Base-by-base conservation (phyloP, 2,797 vertebrate genomes). In the Okamejei kenojei region DNA sequence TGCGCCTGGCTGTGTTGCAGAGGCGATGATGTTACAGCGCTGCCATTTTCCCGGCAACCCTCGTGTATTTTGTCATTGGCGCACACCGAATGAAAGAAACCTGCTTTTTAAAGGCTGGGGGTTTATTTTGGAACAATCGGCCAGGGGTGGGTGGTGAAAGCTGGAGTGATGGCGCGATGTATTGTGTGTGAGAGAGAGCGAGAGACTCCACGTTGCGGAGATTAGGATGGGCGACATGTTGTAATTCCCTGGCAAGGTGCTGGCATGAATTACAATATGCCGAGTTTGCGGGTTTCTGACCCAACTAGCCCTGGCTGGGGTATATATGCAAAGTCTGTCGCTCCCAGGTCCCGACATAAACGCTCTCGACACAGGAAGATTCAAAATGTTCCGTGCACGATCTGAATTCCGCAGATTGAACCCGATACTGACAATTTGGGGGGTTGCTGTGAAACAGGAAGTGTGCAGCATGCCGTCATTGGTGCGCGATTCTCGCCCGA, bases 141-240 rank as follows among this genome's bases (percentile, higher is more conserved):
- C 45, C 45, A 3, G 45, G 45, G 45, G 45, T 45, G 45, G 45
- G 45, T 45, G 45, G 4, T 68, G 13, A 68, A 68, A 17, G 3
- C 65, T 68, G 19, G 11, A 13, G 65, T 19, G 11, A 19, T 68
- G 45, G 45, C 2, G 45, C 45, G 45, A n/a, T 45, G 45, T 45
- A 45, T 45, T 45, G 45, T 45, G 45, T 45, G 38, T 38, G 45
- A 3, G 45, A 3, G 45, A 45, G 45, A 5, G 45, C 2, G 2
- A 45, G 45, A 45, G 45, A 5, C 54, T 26, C 58, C 82, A 86
- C 58, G 82, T 86, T 86, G 58, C 82, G 58, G 82, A 63, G 63
- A n/a, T 29, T 45, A n/a, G 32, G 88, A 73, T 45, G 68, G 68
- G 32, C 58, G 84, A 90, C 84, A 91, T 91, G 88, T 91, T 91